A percentile compares a stretch with the other conserved stretches of the same genome.
phyloP scores from a whole-genome alignment of 2,888 invertebrate species.

The Eudemis profundana region DNA sequence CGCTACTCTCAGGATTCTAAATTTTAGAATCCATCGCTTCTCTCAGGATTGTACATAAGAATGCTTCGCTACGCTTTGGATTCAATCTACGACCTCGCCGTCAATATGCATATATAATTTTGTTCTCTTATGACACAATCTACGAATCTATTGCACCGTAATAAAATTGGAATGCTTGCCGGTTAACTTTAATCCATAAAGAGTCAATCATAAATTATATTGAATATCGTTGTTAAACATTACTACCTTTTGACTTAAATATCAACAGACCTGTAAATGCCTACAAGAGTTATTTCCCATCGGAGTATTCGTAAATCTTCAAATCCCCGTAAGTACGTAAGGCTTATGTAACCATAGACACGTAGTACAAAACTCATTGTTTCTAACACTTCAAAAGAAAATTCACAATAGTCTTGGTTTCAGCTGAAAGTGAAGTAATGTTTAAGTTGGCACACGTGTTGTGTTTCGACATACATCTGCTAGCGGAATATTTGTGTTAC shows the following conservation, averaged over 20 bases:
- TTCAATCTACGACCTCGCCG: too few species aligned
- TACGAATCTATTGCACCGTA: too few species aligned
- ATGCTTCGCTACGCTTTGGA: too few species aligned
- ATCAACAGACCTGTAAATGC: not conserved
- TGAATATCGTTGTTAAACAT: not conserved
- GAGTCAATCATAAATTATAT: not conserved
- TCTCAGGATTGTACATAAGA: too few species aligned
- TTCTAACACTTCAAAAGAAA: slow-evolving; percentile 38
- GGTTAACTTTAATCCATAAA: not conserved
- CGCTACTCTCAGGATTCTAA: too few species aligned
- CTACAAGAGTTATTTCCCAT: slow-evolving; percentile 4
- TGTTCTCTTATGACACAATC: too few species aligned
- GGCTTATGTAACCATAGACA: slow-evolving; percentile 20
- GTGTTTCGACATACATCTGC: slow-evolving; percentile 34
- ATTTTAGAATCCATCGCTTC: too few species aligned
- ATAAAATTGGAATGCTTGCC: too few species aligned
- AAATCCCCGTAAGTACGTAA: slow-evolving; percentile 3
- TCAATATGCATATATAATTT: too few species aligned
- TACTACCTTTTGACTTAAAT: too few species aligned
- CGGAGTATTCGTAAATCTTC: slow-evolving; percentile 13
- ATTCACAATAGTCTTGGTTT: slow-evolving; percentile 34
- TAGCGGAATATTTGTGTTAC: slow-evolving; percentile 4
- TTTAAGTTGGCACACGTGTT: slow-evolving; percentile 37
- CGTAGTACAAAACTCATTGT: slow-evolving; percentile 29
- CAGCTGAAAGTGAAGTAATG: slow-evolving; percentile 41